Conservation (phyloP, 92 coral and sea anemone genomes). For the Porites lobata region DNA sequence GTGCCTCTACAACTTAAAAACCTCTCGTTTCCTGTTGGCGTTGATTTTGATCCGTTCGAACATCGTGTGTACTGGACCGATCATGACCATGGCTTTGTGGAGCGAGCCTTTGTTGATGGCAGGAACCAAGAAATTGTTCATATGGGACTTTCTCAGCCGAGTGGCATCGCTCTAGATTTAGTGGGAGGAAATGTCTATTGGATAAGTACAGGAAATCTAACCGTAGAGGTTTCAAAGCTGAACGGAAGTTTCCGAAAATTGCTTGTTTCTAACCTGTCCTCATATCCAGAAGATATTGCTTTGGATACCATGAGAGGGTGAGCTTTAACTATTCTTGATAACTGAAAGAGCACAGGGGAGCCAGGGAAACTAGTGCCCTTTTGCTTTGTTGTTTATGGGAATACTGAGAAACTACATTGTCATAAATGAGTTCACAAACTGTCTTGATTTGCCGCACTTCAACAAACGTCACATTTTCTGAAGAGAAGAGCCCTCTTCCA, state of each 20-base stretch:
- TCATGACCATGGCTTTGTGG: constrained; percentile 40
- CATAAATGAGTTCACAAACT: no score
- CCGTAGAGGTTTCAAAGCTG: constrained; percentile 71
- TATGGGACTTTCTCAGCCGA: constrained; percentile 42
- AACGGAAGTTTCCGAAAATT: constrained; percentile 70
- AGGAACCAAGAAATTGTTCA: constrained; percentile 55
- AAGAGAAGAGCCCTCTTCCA: no score
- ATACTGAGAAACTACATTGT: no score
- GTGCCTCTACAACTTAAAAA: neutral
- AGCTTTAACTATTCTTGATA: neutral
- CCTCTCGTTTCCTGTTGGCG: constrained; percentile 44
- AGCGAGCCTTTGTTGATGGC: constrained; percentile 73
- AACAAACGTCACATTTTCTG: no score
- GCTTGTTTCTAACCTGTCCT: constrained; percentile 28
- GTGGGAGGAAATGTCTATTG: constrained; percentile 76
- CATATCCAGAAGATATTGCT: constrained; percentile 65
- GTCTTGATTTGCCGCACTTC: no score
- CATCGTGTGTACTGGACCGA: constrained; percentile 87
- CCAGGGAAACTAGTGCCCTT: neutral
- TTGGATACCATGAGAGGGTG: constrained; percentile 76
- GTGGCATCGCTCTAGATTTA: constrained; percentile 78
- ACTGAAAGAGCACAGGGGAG: no score
- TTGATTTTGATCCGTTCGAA: constrained; percentile 78
- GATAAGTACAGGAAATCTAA: constrained; percentile 53
- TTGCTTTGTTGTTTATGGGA: no score